Conservation (phyloP, 2,113 vertebrate genomes). For the Otocyon megalotis region DNA sequence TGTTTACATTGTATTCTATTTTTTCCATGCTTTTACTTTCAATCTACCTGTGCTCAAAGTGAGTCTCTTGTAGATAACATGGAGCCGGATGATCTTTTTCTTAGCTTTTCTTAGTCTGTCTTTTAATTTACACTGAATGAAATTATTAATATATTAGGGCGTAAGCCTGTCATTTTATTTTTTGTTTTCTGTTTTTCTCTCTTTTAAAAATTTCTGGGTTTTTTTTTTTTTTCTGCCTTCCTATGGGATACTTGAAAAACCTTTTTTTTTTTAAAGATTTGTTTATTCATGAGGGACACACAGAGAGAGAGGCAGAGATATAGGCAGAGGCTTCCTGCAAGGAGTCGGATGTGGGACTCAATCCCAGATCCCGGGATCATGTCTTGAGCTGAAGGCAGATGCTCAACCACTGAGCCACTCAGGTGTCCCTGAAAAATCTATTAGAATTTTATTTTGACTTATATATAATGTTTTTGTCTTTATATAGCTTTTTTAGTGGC, state of each 20-base stretch:
- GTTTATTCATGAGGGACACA: too few species aligned
- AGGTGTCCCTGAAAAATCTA: background rate
- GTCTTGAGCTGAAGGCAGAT: too few species aligned
- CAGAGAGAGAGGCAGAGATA: too few species aligned
- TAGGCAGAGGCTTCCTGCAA: too few species aligned
- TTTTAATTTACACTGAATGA: background rate
- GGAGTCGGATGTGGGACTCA: too few species aligned
- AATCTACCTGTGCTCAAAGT: background rate
- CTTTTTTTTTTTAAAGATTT: too few species aligned
- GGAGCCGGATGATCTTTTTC: background rate
- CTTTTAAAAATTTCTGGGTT: background rate
- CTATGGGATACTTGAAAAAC: background rate
- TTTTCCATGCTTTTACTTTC: background rate
- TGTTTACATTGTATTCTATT: background rate
- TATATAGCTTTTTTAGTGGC: background rate
- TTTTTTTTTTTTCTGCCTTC: background rate
- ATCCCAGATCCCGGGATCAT: too few species aligned
- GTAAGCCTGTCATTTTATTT: background rate
- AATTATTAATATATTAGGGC: background rate
- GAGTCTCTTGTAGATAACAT: background rate
- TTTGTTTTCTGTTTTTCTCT: background rate
- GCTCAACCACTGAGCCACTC: too few species aligned
- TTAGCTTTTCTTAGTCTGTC: background rate
- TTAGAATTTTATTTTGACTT: background rate
- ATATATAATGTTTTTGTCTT: background rate